A percentile compares a stretch with the other conserved stretches of the same genome.
Conservation (phyloP, 2,888 invertebrate species). For the Geophilus truncorum region DNA sequence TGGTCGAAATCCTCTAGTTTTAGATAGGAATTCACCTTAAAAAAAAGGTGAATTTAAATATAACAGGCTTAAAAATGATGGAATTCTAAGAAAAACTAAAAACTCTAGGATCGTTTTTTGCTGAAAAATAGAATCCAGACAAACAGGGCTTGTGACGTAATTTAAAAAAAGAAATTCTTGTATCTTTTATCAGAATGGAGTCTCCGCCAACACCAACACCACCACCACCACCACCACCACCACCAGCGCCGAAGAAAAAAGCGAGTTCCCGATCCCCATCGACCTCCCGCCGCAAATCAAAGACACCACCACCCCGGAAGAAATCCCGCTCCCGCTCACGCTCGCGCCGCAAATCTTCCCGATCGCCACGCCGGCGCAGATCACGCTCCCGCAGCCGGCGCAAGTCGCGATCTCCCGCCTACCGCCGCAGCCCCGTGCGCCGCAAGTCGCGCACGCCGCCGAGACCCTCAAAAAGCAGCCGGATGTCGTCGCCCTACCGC, state of each 20-base stretch:
- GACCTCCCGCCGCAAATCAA: slow-evolving; percentile 34
- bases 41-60: too few species aligned
- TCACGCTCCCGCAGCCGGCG: slow-evolving; percentile 41
- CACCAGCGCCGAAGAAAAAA: slow-evolving; percentile 33
- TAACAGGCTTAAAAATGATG: too few species aligned
- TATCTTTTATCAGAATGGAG: neutral
- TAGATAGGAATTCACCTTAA: too few species aligned
- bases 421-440: slow-evolving; percentile 33
- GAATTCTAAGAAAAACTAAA: too few species aligned
- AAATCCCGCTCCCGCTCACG: slow-evolving; percentile 39
- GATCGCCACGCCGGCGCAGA: slow-evolving; percentile 38
- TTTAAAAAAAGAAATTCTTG: too few species aligned
- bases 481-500: slow-evolving; percentile 32
- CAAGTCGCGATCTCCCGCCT: slow-evolving; percentile 37
- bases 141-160: too few species aligned
- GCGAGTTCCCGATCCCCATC: slow-evolving; percentile 33
- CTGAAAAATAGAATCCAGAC: too few species aligned
- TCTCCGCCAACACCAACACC: slow-evolving; percentile 28
- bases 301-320: slow-evolving; percentile 27
- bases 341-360: slow-evolving; percentile 40
- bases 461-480: too few species aligned
- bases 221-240: neutral
- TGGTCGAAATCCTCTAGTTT: too few species aligned
- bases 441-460: too few species aligned
- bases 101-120: too few species aligned